A percentile compares a stretch with the other conserved stretches of the same genome.
phyloP scores from a whole-genome alignment of 2,113 vertebrate species.

The Ondatra zibethicus region DNA sequence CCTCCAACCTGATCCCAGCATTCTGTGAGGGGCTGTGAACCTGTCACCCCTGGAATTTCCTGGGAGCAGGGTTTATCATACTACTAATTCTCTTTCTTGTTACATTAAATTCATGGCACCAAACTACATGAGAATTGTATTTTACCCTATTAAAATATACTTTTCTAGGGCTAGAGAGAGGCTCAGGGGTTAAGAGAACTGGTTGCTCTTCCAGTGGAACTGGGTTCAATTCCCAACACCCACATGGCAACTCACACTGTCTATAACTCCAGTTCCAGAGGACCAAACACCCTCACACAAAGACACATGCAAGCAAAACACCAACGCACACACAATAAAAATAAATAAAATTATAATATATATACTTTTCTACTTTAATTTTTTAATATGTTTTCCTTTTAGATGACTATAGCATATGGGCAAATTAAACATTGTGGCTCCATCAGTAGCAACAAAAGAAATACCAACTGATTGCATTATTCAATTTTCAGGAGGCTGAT shows the following conservation, averaged over 20 bases:
- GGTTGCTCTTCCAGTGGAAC: not conserved
- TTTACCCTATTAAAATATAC: not conserved
- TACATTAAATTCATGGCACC: not conserved
- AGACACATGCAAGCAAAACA: not conserved
- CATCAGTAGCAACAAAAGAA: conserved; percentile 41
- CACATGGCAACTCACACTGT: not conserved
- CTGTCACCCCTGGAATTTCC: not conserved
- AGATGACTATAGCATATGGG: conserved; percentile 31
- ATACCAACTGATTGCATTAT: conserved; percentile 67
- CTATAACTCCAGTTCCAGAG: not conserved
- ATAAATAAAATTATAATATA: not conserved
- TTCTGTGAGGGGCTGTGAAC: not conserved
- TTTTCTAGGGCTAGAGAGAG: not conserved
- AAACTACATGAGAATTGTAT: not conserved
- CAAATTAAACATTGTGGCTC: conserved; percentile 38
- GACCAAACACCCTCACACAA: not conserved
- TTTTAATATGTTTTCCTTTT: conserved; percentile 47
- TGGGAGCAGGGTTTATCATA: not conserved
- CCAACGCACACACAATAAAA: not conserved
- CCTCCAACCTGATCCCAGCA: not conserved
- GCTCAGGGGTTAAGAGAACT: not conserved
- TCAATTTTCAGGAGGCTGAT: conserved; percentile 65
- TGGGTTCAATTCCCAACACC: not conserved
- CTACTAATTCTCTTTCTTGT: not conserved
- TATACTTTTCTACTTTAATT: conserved; percentile 19